Evolutionary conservation across 2,888 invertebrate genomes (phyloP).

Genomic region (Dioctria rufipes): DNA sequence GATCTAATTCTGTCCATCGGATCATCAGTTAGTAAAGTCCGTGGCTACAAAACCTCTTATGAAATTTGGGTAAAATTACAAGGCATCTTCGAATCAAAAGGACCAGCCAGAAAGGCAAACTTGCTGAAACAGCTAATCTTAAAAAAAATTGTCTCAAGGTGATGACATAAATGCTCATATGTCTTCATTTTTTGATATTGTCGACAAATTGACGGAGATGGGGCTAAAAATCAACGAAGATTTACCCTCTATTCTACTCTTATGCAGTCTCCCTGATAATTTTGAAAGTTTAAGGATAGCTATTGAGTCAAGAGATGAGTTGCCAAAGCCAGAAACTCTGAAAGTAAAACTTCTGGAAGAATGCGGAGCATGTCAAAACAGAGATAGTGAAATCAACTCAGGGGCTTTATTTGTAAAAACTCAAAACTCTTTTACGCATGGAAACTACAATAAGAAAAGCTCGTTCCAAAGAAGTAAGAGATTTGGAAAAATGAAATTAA

Average conservation of each 20-base stretch:
- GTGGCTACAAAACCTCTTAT: neutral
- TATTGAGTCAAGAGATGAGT: neutral
- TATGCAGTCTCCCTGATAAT: neutral
- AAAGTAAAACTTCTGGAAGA: no score
- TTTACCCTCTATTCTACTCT: neutral
- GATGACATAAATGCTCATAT: neutral
- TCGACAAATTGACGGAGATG: neutral
- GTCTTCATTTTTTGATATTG: neutral
- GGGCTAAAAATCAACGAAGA: neutral
- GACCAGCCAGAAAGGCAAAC: neutral
- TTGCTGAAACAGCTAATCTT: neutral
- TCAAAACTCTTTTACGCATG: no score
- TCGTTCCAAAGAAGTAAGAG: no score
- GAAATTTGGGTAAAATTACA: neutral
- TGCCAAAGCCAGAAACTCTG: neutral
- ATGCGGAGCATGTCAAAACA: no score
- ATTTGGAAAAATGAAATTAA: no score
- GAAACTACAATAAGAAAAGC: no score
- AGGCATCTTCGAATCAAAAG: neutral
- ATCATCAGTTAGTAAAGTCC: neutral
- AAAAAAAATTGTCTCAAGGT: neutral
- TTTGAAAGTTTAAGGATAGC: slow-evolving; percentile 2
- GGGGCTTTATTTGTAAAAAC: no score
- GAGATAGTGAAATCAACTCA: no score
- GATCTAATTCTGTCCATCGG: neutral